Conservation (phyloP, 2,113 vertebrate genomes). For the Neolamprologus falcicula region DNA sequence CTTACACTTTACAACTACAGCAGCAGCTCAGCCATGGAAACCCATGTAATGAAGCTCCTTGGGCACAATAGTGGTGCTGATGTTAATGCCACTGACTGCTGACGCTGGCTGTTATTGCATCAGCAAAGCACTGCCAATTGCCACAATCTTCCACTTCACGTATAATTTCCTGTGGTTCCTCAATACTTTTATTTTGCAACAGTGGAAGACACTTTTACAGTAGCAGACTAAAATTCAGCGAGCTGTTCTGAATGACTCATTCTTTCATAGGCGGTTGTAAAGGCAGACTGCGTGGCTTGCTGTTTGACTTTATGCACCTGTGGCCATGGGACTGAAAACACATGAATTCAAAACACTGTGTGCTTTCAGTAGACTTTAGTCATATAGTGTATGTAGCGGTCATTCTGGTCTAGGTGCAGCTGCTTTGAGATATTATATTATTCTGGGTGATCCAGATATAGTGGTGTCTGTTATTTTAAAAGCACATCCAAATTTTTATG, state of each 20-base stretch:
- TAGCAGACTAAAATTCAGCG: neutral
- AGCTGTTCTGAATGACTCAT: neutral
- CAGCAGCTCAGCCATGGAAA: neutral
- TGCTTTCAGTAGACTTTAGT: neutral
- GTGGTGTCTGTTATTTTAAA: neutral
- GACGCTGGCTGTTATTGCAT: neutral
- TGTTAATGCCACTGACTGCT: neutral
- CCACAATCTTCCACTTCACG: neutral
- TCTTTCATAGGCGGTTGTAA: neutral
- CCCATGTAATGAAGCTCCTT: neutral
- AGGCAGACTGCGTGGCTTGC: neutral
- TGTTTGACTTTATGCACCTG: neutral
- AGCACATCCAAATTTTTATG: neutral
- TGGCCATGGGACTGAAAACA: neutral
- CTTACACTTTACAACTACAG: neutral
- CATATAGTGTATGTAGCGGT: neutral
- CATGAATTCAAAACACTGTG: neutral
- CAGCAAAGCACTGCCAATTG: fast-evolving
- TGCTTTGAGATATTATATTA: neutral
- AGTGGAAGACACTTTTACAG: neutral
- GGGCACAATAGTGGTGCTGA: neutral
- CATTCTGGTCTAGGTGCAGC: neutral
- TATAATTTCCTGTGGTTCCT: neutral
- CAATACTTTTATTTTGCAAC: neutral
- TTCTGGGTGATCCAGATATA: neutral